Evolutionary conservation across 1,140 invertebrate species (phyloP).

Genomic region (Mactra quadrangularis): DNA sequence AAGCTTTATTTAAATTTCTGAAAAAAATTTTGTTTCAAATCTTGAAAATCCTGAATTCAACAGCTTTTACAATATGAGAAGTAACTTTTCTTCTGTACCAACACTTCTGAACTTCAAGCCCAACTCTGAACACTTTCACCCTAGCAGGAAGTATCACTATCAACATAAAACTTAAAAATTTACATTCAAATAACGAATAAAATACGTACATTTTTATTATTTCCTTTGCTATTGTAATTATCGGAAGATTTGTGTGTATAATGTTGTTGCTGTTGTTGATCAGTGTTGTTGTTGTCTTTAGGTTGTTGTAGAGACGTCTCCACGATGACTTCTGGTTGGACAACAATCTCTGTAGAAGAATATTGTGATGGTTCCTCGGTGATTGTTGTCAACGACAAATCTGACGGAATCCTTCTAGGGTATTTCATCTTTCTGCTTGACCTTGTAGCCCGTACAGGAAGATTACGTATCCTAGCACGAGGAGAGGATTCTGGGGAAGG

Average conservation of each 20-base stretch:
- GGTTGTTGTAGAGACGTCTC: slow-evolving; percentile 89
- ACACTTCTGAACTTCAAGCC: too few relatives aligned
- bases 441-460: slow-evolving; percentile 83
- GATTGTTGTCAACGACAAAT: slow-evolving; percentile 95
- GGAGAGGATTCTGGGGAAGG: slow-evolving; percentile 89
- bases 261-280: slow-evolving; percentile 55
- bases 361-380: slow-evolving; percentile 92
- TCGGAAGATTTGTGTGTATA: slow-evolving; percentile 46
- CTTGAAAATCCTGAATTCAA: too few relatives aligned
- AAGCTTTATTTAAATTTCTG: too few relatives aligned
- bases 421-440: slow-evolving; percentile 74
- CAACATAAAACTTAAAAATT: too few relatives aligned
- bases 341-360: slow-evolving; percentile 93
- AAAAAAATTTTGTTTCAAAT: too few relatives aligned
- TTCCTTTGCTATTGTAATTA: slow-evolving; percentile 64
- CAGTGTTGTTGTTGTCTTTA: slow-evolving; percentile 31
- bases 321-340: slow-evolving; percentile 97
- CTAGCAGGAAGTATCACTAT: too few relatives aligned
- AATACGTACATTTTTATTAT: slow-evolving; percentile 75
- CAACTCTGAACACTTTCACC: too few relatives aligned
- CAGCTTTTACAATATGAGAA: too few relatives aligned
- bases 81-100: too few relatives aligned
- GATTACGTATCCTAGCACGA: slow-evolving; percentile 68
- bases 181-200: too few relatives aligned
- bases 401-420: slow-evolving; percentile 83